phyloP scores from a whole-genome alignment of 2,797 vertebrate genomes.

The Erpetoichthys calabaricus region DNA sequence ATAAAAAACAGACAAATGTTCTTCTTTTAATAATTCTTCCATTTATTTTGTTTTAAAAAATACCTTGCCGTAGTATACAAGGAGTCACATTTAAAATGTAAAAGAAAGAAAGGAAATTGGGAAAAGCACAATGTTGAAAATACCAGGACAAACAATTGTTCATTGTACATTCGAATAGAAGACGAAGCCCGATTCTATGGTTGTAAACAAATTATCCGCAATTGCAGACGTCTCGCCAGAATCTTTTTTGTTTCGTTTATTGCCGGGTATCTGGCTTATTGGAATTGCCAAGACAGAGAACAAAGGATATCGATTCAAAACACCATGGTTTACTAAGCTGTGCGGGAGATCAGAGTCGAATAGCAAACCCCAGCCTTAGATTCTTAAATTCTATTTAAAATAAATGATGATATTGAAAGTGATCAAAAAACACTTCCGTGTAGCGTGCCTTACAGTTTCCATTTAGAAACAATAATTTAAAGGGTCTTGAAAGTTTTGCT shows the following conservation, averaged over 20 bases:
- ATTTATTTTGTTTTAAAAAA: no score
- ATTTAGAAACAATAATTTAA: constrained; percentile 36
- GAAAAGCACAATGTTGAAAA: constrained; percentile 32
- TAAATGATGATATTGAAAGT: no score
- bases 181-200: constrained; percentile 22
- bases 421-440: neutral
- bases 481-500: constrained; percentile 55
- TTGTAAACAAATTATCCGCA: constrained; percentile 48
- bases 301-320: constrained; percentile 42
- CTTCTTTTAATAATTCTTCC: no score
- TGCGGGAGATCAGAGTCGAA: no score
- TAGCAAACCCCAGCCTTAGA: no score
- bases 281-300: constrained; percentile 46
- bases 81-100: neutral
- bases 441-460: constrained; percentile 5
- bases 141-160: constrained; percentile 41
- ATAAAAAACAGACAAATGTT: no score
- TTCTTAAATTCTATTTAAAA: no score
- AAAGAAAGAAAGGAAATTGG: constrained; percentile 11
- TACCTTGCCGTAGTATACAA: no score
- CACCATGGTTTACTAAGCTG: no score
- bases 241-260: constrained; percentile 36
- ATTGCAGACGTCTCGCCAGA: constrained; percentile 57
- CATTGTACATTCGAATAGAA: constrained; percentile 36
- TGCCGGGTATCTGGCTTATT: constrained; percentile 36